Conservation (phyloP, 2,113 vertebrate species). For the Equus quagga region DNA sequence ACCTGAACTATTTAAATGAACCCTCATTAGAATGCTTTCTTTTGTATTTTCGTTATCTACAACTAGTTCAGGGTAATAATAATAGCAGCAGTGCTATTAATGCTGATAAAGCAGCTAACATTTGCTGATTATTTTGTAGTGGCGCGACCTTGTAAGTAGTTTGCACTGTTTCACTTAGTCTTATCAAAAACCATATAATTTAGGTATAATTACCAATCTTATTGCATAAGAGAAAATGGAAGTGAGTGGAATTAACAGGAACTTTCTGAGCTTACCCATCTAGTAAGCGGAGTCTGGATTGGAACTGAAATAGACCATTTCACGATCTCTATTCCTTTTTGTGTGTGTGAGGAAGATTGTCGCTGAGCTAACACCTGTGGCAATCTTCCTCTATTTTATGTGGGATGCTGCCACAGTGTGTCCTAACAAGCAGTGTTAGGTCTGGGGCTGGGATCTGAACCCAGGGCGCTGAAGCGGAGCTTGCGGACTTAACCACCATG, state of each 20-base stretch:
- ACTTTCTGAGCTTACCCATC: not conserved
- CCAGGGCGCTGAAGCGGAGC: no score
- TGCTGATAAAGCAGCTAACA: conserved; percentile 35
- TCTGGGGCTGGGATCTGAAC: no score
- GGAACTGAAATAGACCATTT: not conserved
- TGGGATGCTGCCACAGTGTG: no score
- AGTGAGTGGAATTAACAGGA: not conserved
- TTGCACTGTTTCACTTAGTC: conserved; percentile 44
- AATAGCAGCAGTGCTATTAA: conserved; percentile 5
- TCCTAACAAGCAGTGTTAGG: no score
- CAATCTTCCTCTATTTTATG: no score
- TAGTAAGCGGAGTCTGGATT: not conserved
- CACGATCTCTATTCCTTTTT: not conserved
- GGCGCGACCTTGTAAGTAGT: not conserved
- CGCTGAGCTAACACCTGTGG: no score
- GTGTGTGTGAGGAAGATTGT: no score
- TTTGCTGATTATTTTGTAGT: conserved; percentile 18
- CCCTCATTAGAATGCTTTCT: conserved; percentile 31
- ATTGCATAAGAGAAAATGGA: conserved; percentile 13
- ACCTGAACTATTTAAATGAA: conserved; percentile 77
- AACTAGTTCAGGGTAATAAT: not conserved
- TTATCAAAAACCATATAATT: not conserved
- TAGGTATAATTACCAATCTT: conserved; percentile 27
- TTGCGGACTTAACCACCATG: no score
- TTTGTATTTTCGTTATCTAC: conserved; percentile 25